Evolutionary conservation across 2,888 invertebrate species (phyloP), one percentile per base, ranked within the genome.

Genomic region (Escarpia spicata): DNA sequence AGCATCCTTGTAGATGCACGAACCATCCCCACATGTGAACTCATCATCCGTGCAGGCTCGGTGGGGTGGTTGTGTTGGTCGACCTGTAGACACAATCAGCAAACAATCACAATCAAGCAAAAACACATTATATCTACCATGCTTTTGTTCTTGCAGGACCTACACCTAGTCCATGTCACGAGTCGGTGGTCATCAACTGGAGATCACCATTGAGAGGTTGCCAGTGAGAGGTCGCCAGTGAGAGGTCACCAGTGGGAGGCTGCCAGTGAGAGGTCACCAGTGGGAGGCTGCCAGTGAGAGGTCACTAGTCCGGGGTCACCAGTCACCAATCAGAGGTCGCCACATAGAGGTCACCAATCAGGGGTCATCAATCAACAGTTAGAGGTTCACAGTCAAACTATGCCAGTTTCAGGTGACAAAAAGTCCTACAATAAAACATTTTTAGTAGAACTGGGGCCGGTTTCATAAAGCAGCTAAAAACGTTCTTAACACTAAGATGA

Each of bases 1-100:
- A 98, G 98, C 98, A 75, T 97, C 96, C 93, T 96, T 96, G 0
- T 98, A 97, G 94, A 98, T 97, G 93, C 96, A 96, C 19, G 94
- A 93, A 19, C 95, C 95, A 93, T 96, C 95, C 0, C 93, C 94
- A 94, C 96, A 96, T 26, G 94, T 94, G 90, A 96, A 95, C 94
- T 96, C 95, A 45, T 91, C 91, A 31, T 91, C 91, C 26, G 91
- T 91, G 91, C 91, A 91, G 91, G 91, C 6, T 6, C 91, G 91
- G 3, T 31, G 91, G 91, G 91, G 15, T 12, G 90, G 12, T 9
- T 90, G 90, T 12, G 90, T 19, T 8, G 91, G 91, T 26, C 6
- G 1, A 91, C n/a, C 91, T 91, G 31, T 91, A 91, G 31, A 91
- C 37, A 91, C 91, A 12, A 31, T 8, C 91, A 31, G 91, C 6